These are phyloP conservation scores for Eupithecia exiguata DNA, from an alignment of 2,888 invertebrate species.

Conservation along the genomic window DNA sequence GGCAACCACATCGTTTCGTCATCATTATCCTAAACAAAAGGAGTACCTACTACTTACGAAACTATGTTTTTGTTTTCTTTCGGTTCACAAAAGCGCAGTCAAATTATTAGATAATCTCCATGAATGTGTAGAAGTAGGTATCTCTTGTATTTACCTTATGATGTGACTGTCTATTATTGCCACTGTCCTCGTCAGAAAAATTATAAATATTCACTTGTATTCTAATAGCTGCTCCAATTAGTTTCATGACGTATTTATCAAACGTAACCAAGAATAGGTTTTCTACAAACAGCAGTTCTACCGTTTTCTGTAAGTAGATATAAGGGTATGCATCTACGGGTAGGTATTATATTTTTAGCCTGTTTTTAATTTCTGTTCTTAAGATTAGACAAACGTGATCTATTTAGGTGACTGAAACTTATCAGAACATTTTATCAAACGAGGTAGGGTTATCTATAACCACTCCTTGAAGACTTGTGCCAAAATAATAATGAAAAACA, in stretches of 20 bases:
- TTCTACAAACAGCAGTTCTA: neutral
- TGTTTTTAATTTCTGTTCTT: neutral
- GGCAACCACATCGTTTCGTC: neutral
- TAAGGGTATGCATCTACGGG: neutral
- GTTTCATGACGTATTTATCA: neutral
- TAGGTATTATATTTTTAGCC: neutral
- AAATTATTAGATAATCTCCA: neutral
- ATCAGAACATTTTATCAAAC: conserved; percentile 8
- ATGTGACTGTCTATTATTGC: neutral
- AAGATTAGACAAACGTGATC: neutral
- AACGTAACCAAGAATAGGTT: neutral
- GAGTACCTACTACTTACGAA: neutral
- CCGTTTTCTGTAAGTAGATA: neutral
- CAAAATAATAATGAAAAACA: neutral
- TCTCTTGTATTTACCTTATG: neutral
- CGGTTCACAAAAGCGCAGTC: neutral
- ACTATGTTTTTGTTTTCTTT: neutral
- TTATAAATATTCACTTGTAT: neutral
- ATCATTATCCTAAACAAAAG: neutral
- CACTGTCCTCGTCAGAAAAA: neutral
- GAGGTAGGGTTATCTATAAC: conserved; percentile 3
- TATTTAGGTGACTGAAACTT: neutral
- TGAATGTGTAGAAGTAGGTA: too few species aligned
- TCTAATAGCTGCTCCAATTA: neutral
- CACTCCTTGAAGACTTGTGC: conserved; percentile 7